A percentile compares a stretch with the other conserved stretches of the same genome.
Evolutionary conservation across 2,888 invertebrate genomes (phyloP).

Genomic region (Drosophila borborema): DNA sequence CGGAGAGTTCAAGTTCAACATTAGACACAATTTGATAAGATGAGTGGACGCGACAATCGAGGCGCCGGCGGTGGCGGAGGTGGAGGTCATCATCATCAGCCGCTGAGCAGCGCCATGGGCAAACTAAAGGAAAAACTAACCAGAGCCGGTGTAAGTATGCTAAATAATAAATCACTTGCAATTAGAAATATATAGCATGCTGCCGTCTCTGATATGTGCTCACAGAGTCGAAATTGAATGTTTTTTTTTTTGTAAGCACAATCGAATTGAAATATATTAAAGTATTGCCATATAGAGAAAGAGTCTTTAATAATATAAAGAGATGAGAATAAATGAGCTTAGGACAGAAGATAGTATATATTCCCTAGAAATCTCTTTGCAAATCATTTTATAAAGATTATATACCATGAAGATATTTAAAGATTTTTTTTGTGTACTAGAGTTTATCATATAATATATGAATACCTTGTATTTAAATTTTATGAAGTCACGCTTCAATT

Average conservation of each 20-base stretch:
- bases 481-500: not conserved
- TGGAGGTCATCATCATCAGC: slow-evolving; percentile 71
- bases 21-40: slow-evolving; percentile 63
- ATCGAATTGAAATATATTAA: not conserved
- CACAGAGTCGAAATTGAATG: not conserved
- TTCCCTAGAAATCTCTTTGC: not conserved
- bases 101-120: slow-evolving; percentile 83
- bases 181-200: not conserved
- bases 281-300: not conserved
- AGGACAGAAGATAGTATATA: not conserved
- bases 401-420: not conserved
- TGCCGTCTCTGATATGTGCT: not conserved
- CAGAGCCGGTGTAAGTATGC: slow-evolving; percentile 78
- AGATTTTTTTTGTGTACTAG: no score
- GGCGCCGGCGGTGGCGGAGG: slow-evolving; percentile 79
- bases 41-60: slow-evolving; percentile 85
- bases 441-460: no score
- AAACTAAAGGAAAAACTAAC: slow-evolving; percentile 84
- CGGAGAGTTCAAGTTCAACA: slow-evolving; percentile 63
- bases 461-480: no score
- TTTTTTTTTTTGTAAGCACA: not conserved
- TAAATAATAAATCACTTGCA: not conserved
- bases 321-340: not conserved
- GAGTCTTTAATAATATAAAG: not conserved
- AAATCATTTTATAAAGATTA: not conserved